Evolutionary conservation across 2,113 vertebrate genomes (phyloP).

Genomic region (Lamprotornis superbus): DNA sequence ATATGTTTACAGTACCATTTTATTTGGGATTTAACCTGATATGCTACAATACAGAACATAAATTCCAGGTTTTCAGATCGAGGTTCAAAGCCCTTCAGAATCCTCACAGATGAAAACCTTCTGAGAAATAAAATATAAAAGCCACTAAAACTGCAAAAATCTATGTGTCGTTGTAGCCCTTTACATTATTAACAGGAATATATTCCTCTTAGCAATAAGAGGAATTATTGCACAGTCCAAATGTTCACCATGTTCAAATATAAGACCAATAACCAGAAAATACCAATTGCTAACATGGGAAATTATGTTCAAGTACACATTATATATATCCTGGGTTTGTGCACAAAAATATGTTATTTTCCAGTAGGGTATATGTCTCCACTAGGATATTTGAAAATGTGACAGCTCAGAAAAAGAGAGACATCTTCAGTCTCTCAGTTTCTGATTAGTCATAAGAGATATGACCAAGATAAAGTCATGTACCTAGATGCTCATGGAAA

Average conservation of each 20-base stretch:
- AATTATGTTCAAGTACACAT: neutral
- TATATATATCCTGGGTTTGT: neutral
- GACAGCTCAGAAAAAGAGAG: neutral
- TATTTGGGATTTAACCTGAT: neutral
- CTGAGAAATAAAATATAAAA: neutral
- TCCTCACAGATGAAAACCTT: neutral
- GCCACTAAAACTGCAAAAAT: neutral
- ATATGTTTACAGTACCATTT: neutral
- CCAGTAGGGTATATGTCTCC: neutral
- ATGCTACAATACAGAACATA: accelerated
- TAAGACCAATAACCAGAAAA: neutral
- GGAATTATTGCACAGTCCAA: neutral
- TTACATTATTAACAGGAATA: neutral
- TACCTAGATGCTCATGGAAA: neutral
- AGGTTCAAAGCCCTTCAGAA: neutral
- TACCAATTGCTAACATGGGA: neutral
- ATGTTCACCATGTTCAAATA: neutral
- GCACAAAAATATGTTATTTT: neutral
- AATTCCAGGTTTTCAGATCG: neutral
- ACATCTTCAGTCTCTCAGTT: neutral
- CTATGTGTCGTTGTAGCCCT: neutral
- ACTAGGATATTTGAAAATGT: neutral
- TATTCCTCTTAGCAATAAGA: neutral
- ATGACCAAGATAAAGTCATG: neutral
- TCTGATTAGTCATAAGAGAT: neutral